phyloP scores from a whole-genome alignment of 2,888 invertebrate species.

The Scelioninae gen. 1 region DNA sequence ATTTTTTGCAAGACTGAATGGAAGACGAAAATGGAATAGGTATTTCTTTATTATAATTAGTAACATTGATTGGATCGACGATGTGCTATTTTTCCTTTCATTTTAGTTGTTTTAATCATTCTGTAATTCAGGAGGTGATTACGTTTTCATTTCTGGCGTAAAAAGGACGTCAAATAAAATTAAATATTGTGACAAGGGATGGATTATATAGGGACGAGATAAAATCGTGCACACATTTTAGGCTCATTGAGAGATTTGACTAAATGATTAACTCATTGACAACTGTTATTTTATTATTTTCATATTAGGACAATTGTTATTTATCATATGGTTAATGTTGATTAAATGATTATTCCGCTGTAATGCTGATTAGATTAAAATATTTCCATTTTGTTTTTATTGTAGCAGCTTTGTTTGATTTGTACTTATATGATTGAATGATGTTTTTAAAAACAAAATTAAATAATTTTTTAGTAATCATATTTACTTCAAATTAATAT shows the following conservation, averaged over 20 bases:
- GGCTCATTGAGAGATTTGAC: conserved; percentile 16
- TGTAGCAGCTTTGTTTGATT: too few species aligned
- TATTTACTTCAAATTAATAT: too few species aligned
- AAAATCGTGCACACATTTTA: conserved; percentile 38
- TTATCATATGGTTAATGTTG: conserved; percentile 19
- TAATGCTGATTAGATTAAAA: too few species aligned
- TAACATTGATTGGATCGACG: conserved; percentile 21
- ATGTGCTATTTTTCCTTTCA: conserved; percentile 28
- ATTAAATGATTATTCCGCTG: conserved; percentile 35
- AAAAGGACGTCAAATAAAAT: conserved; percentile 45
- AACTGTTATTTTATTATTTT: conserved; percentile 47
- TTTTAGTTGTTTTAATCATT: conserved; percentile 33
- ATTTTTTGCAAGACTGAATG: conserved; percentile 57
- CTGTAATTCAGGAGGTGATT: conserved; percentile 38
- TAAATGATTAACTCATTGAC: conserved; percentile 44
- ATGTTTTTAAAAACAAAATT: too few species aligned
- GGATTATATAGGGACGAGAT: conserved; percentile 32
- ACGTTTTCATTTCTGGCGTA: conserved; percentile 17
- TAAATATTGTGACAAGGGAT: conserved; percentile 35
- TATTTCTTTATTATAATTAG: conserved; percentile 37
- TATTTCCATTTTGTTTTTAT: too few species aligned
- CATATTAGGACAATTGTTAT: conserved; percentile 39
- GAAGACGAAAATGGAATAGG: conserved; percentile 44
- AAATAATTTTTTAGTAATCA: too few species aligned
- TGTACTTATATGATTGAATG: too few species aligned